phyloP scores from a whole-genome alignment of 2,797 vertebrate genomes.

The Xenopus petersii region DNA sequence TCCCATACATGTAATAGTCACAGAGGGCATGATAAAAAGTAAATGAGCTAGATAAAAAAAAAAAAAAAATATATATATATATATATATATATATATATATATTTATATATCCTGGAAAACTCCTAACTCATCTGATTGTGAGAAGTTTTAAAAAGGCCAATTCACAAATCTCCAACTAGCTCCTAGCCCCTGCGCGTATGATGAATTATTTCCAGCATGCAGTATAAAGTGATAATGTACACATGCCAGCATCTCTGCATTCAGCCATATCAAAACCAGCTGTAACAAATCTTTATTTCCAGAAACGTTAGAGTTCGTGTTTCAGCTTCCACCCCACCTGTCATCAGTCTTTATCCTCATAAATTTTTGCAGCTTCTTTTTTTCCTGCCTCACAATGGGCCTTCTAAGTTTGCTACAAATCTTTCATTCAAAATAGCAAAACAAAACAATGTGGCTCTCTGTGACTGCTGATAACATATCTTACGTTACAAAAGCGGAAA shows the following conservation, averaged over 20 bases:
- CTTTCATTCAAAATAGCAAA: constrained; percentile 44
- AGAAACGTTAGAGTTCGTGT: constrained; percentile 62
- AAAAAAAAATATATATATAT: too few species aligned
- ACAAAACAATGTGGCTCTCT: constrained; percentile 8
- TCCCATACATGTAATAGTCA: too few species aligned
- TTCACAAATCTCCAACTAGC: constrained; percentile 1
- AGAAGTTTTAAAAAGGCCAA: neutral
- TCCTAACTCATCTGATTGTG: neutral
- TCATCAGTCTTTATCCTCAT: constrained; percentile 63
- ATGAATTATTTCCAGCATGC: constrained; percentile 51
- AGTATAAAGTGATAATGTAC: constrained; percentile 50
- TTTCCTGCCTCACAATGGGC: constrained; percentile 5
- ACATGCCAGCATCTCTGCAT: constrained; percentile 46
- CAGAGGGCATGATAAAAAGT: too few species aligned
- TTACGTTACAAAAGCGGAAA: constrained; percentile 2
- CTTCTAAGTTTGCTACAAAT: constrained; percentile 36
- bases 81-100: too few species aligned
- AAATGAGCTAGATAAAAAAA: too few species aligned
- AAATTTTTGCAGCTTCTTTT: constrained; percentile 58
- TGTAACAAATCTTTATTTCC: constrained; percentile 68
- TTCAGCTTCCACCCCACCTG: constrained; percentile 67
- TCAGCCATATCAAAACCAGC: constrained; percentile 64
- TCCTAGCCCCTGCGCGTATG: neutral
- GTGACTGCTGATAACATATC: constrained; percentile 2
- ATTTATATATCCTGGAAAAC: too few species aligned